phyloP scores from a whole-genome alignment of 1,140 invertebrate species.

The Drosophila carrolli region DNA sequence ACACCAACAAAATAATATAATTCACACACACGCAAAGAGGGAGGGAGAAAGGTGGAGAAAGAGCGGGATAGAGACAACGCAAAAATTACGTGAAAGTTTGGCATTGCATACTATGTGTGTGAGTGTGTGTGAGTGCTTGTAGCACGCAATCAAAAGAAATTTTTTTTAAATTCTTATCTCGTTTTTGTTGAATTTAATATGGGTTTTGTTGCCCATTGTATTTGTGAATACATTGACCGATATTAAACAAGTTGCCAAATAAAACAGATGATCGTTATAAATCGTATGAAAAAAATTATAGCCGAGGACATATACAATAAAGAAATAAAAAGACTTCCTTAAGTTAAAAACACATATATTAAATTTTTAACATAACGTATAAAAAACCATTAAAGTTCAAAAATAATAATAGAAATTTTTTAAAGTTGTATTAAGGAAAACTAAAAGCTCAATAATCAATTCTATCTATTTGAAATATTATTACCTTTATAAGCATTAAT shows the following conservation, averaged over 20 bases:
- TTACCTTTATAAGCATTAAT: too few species aligned
- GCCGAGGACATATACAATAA: not conserved
- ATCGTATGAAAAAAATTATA: not conserved
- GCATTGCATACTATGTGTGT: conserved; percentile 63
- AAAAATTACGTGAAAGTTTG: conserved; percentile 84
- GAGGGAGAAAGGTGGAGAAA: conserved; percentile 23
- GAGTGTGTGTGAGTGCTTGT: conserved; percentile 4
- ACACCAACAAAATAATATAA: conserved; percentile 73
- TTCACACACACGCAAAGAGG: conserved; percentile 55
- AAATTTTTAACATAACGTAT: too few species aligned
- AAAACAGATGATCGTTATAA: conserved; percentile 49
- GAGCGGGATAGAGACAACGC: conserved; percentile 31
- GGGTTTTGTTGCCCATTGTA: conserved; percentile 31
- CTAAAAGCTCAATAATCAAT: too few species aligned
- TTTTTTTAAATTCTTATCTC: conserved; percentile 82
- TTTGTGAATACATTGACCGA: conserved; percentile 80
- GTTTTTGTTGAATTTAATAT: conserved; percentile 51
- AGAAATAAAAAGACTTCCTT: not conserved
- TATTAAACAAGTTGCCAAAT: conserved; percentile 78
- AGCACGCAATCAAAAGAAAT: conserved; percentile 74
- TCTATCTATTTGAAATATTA: too few species aligned
- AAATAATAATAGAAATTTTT: not conserved
- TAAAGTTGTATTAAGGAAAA: too few species aligned
- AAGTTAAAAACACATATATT: too few species aligned
- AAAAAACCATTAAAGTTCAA: not conserved